A percentile compares a stretch with the other conserved stretches of the same genome.
phyloP scores from a whole-genome alignment of 2,113 vertebrate species.

The Aplodontia rufa region DNA sequence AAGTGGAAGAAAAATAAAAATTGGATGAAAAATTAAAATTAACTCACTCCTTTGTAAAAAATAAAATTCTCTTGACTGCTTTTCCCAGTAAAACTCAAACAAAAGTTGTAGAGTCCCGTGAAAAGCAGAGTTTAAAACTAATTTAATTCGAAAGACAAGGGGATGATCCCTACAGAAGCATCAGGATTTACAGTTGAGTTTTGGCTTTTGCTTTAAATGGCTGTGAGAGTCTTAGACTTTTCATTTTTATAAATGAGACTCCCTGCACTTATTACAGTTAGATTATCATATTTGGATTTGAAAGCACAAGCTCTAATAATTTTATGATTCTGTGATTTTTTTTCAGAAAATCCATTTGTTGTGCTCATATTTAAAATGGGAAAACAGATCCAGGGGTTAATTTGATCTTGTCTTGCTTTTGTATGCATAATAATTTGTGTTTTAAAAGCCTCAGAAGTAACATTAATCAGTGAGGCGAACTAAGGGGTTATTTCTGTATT shows the following conservation, averaged over 20 bases:
- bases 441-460: not conserved
- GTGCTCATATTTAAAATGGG: not conserved
- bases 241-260: not conserved
- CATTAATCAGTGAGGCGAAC: constrained; percentile 6
- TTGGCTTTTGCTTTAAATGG: not conserved
- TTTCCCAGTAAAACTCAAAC: not conserved
- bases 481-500: constrained; percentile 2
- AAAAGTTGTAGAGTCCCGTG: not conserved
- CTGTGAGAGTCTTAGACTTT: not conserved
- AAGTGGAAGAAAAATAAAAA: too few species aligned
- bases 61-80: not conserved
- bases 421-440: not conserved
- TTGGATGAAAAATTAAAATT: too few species aligned
- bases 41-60: too few species aligned
- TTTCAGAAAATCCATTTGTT: not conserved
- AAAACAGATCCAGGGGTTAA: not conserved
- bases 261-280: not conserved
- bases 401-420: not conserved
- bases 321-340: not conserved
- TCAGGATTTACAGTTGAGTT: not conserved
- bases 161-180: not conserved
- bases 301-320: not conserved
- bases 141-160: not conserved
- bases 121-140: not conserved
- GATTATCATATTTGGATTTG: not conserved